These are phyloP conservation scores for Calypte anna DNA, from an alignment of 2,113 vertebrate species.

Conservation along the genomic window DNA sequence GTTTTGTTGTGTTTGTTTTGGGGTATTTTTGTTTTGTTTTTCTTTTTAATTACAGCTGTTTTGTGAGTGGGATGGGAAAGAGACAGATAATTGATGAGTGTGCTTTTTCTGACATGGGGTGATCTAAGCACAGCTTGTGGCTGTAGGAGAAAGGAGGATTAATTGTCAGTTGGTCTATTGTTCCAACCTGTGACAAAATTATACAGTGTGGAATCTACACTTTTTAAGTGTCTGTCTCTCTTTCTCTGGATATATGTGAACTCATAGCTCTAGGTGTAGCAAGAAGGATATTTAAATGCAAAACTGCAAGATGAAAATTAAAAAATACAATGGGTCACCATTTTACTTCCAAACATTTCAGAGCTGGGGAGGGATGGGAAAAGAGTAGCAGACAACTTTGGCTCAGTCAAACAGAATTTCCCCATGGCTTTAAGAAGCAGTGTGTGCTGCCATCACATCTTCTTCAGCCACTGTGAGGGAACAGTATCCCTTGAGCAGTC, in stretches of 20 bases:
- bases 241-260: not conserved
- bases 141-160: not conserved
- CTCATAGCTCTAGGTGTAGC: not conserved
- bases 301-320: not conserved
- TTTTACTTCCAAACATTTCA: not conserved
- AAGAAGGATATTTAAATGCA: not conserved
- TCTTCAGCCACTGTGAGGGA: not conserved
- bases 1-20: not conserved
- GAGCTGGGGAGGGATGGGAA: not conserved
- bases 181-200: not conserved
- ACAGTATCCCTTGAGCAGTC: fast-evolving
- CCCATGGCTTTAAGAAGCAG: not conserved
- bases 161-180: constrained; percentile 13
- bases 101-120: not conserved
- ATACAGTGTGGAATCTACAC: not conserved
- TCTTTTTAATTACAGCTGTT: constrained; percentile 61
- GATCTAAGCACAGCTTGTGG: constrained; percentile 3
- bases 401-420: not conserved
- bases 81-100: constrained; percentile 68
- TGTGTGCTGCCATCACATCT: fast-evolving
- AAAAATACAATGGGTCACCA: not conserved
- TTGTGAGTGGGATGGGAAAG: constrained; percentile 62
- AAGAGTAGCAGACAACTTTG: not conserved
- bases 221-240: not conserved
- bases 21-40: no score